phyloP scores from a whole-genome alignment of 30 jellyfish, hydroid and myxozoan species.

The Cassiopea xamachana region DNA sequence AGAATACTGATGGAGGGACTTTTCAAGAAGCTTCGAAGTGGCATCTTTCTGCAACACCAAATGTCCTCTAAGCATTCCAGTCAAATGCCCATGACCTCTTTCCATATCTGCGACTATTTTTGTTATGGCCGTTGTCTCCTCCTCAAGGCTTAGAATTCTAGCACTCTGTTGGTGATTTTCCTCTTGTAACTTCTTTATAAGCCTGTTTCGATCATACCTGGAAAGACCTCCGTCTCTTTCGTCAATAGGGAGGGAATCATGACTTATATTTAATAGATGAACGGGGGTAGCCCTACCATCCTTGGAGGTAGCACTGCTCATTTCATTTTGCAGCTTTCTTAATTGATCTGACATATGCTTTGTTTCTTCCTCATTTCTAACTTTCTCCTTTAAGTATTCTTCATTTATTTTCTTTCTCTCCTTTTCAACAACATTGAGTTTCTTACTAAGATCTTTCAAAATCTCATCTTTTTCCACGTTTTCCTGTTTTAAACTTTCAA shows the following conservation, averaged over 20 bases:
- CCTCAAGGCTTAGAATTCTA: conserved; percentile 78
- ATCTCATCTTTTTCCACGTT: conserved; percentile 47
- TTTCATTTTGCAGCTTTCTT: conserved; percentile 57
- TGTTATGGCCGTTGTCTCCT: conserved; percentile 90
- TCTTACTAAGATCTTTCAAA: conserved; percentile 48
- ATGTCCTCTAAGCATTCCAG: conserved; percentile 95
- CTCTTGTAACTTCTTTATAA: conserved; percentile 79
- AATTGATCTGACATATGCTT: conserved; percentile 47
- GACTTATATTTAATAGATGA: conserved; percentile 60
- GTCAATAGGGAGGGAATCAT: conserved; percentile 52
- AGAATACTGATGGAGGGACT: conserved; percentile 83
- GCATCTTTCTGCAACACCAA: conserved; percentile 88
- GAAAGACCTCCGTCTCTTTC: conserved; percentile 45
- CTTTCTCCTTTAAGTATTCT: conserved; percentile 63
- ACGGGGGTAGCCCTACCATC: conserved; percentile 23
- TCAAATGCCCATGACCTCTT: conserved; percentile 98
- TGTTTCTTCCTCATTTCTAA: conserved; percentile 56
- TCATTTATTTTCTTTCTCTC: conserved; percentile 63
- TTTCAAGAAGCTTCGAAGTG: conserved; percentile 89
- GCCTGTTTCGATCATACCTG: conserved; percentile 53
- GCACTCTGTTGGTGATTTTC: conserved; percentile 89
- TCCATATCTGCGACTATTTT: conserved; percentile 96
- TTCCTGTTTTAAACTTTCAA: conserved; percentile 38
- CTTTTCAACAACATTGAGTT: conserved; percentile 36
- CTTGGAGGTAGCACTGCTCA: conserved; percentile 13